These are phyloP conservation scores for Antitype chi DNA, from an alignment of 2,888 invertebrate genomes.

Conservation along the genomic window DNA sequence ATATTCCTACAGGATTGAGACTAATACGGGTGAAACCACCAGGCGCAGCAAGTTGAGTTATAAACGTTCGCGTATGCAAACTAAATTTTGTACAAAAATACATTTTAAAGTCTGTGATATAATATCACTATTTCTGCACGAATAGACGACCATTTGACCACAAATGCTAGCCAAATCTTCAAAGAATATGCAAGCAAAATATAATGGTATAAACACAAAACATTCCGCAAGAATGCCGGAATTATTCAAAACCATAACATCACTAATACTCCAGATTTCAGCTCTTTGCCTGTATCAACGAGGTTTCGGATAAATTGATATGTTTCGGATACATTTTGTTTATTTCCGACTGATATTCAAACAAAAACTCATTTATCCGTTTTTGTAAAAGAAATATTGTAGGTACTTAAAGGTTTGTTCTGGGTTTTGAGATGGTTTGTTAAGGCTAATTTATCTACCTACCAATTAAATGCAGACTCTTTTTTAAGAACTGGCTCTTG, in stretches of 20 bases:
- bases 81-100: no score
- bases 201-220: not conserved
- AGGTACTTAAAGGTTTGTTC: no score
- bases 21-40: no score
- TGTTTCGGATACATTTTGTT: constrained; percentile 48
- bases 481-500: not conserved
- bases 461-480: not conserved
- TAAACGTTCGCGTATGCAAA: not conserved
- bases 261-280: constrained; percentile 61
- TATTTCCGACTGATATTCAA: constrained; percentile 41
- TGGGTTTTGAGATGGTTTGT: not conserved
- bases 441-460: not conserved
- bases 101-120: no score
- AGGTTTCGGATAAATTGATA: constrained; percentile 61
- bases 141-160: not conserved
- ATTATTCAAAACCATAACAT: constrained; percentile 20
- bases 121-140: constrained; percentile 3
- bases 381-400: not conserved
- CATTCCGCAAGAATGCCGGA: constrained; percentile 11
- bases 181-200: not conserved
- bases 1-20: no score
- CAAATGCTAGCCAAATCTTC: not conserved
- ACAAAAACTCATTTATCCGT: constrained; percentile 33
- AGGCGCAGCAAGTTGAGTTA: not conserved
- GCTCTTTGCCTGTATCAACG: constrained; percentile 49